Evolutionary conservation across 30 jellyfish, hydroid and myxozoan species (phyloP), one percentile per base, ranked within the genome.

Genomic region (Chrysaora quinquecirrha): DNA sequence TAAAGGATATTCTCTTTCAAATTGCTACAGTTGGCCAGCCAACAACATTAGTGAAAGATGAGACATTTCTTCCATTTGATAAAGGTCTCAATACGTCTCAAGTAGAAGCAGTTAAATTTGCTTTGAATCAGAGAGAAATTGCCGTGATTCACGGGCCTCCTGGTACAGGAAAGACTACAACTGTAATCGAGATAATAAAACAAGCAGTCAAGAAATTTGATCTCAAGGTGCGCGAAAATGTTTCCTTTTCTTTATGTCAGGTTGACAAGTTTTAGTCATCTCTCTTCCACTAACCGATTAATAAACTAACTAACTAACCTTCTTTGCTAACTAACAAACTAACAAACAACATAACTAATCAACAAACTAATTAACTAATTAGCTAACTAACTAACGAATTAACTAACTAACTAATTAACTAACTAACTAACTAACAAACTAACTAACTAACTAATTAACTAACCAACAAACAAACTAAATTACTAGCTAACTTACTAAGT

Each of bases 131-230:
- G 60, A 67, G 80, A 31, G 89, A 86, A 75, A 34, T 94, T 24
- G 93, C 87, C 0, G 83, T 94, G 31, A 87, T 94, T 34, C 99
- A 94, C 76, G 99, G 99, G 0, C 99, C 99, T 50, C 99, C 99
- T 19, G 99, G 99, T 50, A 94, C 99, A 20, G 99, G 99, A 10
- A 94, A 94, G 78, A 94, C 96, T 16, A 94, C 99, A 18, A 94
- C 99, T 0, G 88, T 94, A 0, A 88, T 94, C 16, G 99, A 94
- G 52, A 73, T 88, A 43, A 94, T 94, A 30, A 47, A 63, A 27
- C 99, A 87, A 43, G 96, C 97, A 19, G 96, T 88, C 46, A 76
- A 77, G 79, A 49, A 56, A 25, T 71, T 83, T 56, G 68, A 80
- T 46, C 67, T 81, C 78, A 94, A 94, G 99, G 99, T 94, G 25